Evolutionary conservation across 2,113 vertebrate genomes (phyloP).

Genomic region (Thermophis baileyi): DNA sequence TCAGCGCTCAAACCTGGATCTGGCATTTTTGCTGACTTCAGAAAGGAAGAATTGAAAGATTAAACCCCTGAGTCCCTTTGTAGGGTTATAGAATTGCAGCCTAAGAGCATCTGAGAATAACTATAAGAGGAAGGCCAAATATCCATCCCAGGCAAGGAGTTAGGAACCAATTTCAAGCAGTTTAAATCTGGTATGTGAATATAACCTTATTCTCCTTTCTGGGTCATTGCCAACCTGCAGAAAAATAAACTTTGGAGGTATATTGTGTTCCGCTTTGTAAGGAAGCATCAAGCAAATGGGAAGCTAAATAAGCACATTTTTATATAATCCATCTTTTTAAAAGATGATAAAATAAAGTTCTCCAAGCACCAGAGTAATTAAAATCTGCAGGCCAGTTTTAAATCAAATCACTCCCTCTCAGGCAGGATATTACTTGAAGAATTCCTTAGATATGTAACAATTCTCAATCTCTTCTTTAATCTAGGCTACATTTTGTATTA

Average conservation of each 20-base stretch:
- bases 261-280: not conserved
- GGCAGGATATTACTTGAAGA: not conserved
- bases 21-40: not conserved
- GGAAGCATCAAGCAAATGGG: slow-evolving; percentile 1
- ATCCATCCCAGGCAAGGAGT: not conserved
- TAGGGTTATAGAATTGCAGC: not conserved
- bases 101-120: not conserved
- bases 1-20: not conserved
- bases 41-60: not conserved
- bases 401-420: slow-evolving; percentile 16
- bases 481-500: not conserved
- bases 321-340: slow-evolving; percentile 17
- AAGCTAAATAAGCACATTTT: slow-evolving; percentile 5
- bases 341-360: not conserved
- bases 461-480: not conserved
- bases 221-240: not conserved
- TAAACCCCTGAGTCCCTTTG: not conserved
- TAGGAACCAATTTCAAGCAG: not conserved
- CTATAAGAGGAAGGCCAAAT: not conserved
- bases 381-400: slow-evolving; percentile 9
- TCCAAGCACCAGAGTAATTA: slow-evolving; percentile 2
- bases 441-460: slow-evolving; percentile 22
- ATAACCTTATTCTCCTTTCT: not conserved
- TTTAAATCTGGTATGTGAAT: not conserved
- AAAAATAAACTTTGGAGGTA: not conserved